Base-by-base conservation (phyloP, 2,797 vertebrate species). In the Pipistrellus pipistrellus region DNA sequence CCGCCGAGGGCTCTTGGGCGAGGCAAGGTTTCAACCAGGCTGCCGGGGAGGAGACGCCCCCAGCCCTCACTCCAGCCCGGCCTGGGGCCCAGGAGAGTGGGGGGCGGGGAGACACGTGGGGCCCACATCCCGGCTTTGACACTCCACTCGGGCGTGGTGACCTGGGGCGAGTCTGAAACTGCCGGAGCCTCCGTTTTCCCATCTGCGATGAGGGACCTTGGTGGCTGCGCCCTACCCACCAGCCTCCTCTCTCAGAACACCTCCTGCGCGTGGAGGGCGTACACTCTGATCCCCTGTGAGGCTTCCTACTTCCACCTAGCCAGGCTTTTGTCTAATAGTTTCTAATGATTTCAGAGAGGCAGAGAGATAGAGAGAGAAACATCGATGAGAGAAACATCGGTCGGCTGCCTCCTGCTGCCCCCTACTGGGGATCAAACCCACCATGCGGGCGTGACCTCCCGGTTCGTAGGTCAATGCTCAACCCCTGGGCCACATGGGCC, bases 1-100 rank as follows among this genome's bases (percentile, higher is more conserved):
- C 76, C 44, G 64, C 59, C 13, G 0, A 84, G 81, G 91, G 44
- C 86, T 94, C 38, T 0, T 0, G 85, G 72, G 94, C 94, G 97
- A 97, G 84, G 95, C 75, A 21, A 75, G 83, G 84, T 95, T 93
- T 92, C 93, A 90, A 30, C 93, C 92, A 96, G 44, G 62, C 0
- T 32, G 85, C 55, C 0, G 0, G 0, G 68, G 76, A 23, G 21
- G 25, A 4, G 68, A 72, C 0, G 15, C 62, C 72, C 38, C 38
- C 35, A 3, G 44, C 48, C 51, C 46, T 3, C 10, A 5, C 14
- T 21, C 14, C 23, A 5, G 25, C 30, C 71, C 69, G 25, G 55
- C 21, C 1, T 13, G 17, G 77, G 44, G 44, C 11, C 6, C 0
- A 1, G 9, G 53, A 8, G 10, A n/a, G n/a, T n/a, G 1, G 23